Base-by-base conservation (phyloP, 2,888 invertebrate genomes). In the Andrena minutula region DNA sequence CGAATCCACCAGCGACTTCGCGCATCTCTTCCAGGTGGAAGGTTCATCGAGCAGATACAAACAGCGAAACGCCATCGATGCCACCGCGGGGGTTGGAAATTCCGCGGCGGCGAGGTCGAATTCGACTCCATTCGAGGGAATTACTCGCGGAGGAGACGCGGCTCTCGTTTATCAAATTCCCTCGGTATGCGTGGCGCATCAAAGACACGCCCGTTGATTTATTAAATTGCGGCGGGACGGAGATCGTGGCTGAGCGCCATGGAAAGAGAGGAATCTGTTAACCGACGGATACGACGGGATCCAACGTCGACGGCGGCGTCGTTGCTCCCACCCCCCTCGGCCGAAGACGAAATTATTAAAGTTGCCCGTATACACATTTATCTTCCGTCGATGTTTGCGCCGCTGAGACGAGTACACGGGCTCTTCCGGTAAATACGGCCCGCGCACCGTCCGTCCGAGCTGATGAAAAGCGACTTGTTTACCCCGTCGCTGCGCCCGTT, bases 391-490 rank as follows among this genome's bases (percentile, higher is more conserved):
- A 86, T 87, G 79, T 84, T 87, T 82, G 72, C 80, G 66, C 64
- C 68, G 64, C 79, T 61, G 72, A 51, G 56, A 61, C 76, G 82
- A 79, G 75, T 70, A 60, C 72, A 82, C 63, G 76, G 66, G 41
- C 47, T 58, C 72, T 79, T 79, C 82, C 86, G 83, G 86, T 80
- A 88, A 88, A 88, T 88, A 88, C 79, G 65, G 58, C 60, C 70
- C 58, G 10, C 28, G 23, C 58, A 5, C 35, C 71, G 56, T 77
- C 65, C 87, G 71, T 72, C 85, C 87, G 75, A 76, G 79, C 75
- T 87, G 87, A 87, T 87, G 87, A 87, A 83, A 87, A 85, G 85
- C 83, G 85, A 85, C 85, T 87, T 87, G 87, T 87, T 87, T 87
- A 87, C 85, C 79, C 58, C 69, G 64, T 64, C 73, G 74, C 61